phyloP scores from a whole-genome alignment of 23 tunicate species.

The Styela clava region DNA sequence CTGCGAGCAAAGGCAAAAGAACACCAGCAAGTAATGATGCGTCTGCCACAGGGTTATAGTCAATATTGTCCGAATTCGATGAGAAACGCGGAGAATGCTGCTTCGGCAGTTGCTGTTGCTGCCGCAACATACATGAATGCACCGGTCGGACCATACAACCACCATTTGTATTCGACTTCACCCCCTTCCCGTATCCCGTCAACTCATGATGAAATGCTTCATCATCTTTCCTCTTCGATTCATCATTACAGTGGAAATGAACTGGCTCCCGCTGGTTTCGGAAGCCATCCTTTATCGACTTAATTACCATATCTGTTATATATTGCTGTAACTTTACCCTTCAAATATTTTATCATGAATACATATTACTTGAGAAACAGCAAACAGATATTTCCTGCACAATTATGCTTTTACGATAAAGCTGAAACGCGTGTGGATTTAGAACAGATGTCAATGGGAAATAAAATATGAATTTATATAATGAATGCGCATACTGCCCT shows the following conservation, averaged over 20 bases:
- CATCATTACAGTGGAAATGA: slow-evolving; percentile 8
- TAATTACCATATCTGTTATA: no score
- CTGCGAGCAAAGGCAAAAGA: slow-evolving; percentile 29
- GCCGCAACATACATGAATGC: slow-evolving; percentile 25
- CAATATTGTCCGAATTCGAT: background rate
- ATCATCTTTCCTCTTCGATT: slow-evolving; percentile 7
- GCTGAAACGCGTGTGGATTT: no score
- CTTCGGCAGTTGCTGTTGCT: slow-evolving; percentile 3
- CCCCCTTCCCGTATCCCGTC: slow-evolving; percentile 8
- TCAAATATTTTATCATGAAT: no score
- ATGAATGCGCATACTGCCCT: no score
- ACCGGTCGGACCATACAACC: slow-evolving; percentile 16
- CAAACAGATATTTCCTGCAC: no score
- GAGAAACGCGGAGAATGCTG: background rate
- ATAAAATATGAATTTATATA: no score
- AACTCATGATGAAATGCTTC: slow-evolving; percentile 25
- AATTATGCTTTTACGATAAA: no score
- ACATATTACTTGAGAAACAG: no score
- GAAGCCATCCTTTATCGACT: slow-evolving; percentile 8
- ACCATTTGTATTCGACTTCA: slow-evolving; percentile 14
- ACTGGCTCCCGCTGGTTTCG: slow-evolving; percentile 18
- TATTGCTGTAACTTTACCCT: no score
- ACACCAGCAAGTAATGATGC: slow-evolving; percentile 35
- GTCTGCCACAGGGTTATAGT: slow-evolving; percentile 21
- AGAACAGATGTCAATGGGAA: no score